A percentile compares a stretch with the other conserved stretches of the same genome.
Conservation (phyloP, 2,113 vertebrate species). For the Gadus macrocephalus region DNA sequence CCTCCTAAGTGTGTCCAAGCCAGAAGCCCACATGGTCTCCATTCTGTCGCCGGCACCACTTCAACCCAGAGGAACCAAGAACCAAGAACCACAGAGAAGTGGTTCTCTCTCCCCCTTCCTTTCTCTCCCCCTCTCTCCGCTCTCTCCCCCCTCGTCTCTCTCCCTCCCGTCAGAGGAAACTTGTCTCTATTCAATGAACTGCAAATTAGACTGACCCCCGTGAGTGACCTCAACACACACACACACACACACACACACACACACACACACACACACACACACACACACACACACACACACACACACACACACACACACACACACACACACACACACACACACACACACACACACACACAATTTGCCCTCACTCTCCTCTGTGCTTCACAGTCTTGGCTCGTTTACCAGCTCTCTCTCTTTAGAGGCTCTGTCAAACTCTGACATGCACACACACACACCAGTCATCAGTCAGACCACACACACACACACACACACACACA, state of each 20-base stretch:
- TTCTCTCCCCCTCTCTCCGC: too few relatives aligned
- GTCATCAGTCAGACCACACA: too few relatives aligned
- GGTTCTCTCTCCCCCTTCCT: too few relatives aligned
- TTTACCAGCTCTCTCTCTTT: conserved; percentile 44
- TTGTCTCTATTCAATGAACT: conserved; percentile 57
- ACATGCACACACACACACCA: conserved; percentile 5
- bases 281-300: conserved; percentile 16
- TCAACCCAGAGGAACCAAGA: too few relatives aligned
- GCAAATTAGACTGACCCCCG: conserved; percentile 53
- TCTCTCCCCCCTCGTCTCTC: background rate
- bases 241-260: conserved; percentile 26
- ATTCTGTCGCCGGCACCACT: too few relatives aligned
- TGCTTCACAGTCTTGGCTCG: conserved; percentile 38
- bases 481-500: too few relatives aligned
- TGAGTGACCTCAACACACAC: conserved; percentile 22
- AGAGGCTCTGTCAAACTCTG: conserved; percentile 49
- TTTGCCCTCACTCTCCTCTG: conserved; percentile 35
- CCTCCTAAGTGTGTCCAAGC: too few relatives aligned
- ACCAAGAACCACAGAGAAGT: too few relatives aligned
- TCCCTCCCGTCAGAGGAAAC: conserved; percentile 36
- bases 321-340: conserved; percentile 18
- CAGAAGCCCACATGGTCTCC: too few relatives aligned
- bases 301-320: conserved; percentile 22
- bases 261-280: conserved; percentile 17
- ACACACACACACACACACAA: conserved; percentile 17